Conservation (phyloP, 1,140 invertebrate species). For the Drosophila triauraria region DNA sequence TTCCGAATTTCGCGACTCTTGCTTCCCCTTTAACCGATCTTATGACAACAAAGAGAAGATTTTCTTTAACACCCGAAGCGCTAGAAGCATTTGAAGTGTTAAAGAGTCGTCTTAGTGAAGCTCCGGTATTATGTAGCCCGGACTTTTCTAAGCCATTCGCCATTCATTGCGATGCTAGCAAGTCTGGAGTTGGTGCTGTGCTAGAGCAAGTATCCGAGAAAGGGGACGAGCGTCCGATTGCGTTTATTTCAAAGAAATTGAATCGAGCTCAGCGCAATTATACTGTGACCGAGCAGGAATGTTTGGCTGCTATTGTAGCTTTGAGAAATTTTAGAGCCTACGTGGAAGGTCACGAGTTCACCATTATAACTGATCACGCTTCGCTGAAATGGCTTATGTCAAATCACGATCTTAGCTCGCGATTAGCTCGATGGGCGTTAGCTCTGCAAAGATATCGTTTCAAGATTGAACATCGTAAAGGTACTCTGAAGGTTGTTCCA, state of each 20-base stretch:
- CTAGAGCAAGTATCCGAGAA: too few species aligned
- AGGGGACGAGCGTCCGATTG: too few species aligned
- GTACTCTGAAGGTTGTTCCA: neutral
- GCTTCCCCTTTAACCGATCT: neutral
- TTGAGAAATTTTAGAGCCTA: too few species aligned
- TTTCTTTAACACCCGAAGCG: neutral
- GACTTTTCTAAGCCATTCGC: neutral
- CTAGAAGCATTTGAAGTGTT: neutral
- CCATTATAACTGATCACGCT: too few species aligned
- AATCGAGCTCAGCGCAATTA: too few species aligned
- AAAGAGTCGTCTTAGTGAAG: neutral
- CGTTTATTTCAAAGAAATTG: too few species aligned
- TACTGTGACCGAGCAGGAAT: too few species aligned
- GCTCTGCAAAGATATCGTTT: neutral
- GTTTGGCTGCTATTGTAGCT: too few species aligned
- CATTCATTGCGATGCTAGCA: neutral
- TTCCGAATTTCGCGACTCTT: slow-evolving; percentile 1
- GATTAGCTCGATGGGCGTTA: slow-evolving; percentile 6
- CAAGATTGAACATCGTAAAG: neutral
- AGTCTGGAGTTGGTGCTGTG: neutral
- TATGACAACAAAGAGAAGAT: neutral
- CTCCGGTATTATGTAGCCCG: too few species aligned
- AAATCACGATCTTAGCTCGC: neutral
- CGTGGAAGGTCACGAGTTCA: too few species aligned
- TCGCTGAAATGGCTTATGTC: neutral